These are phyloP conservation scores for Okapia johnstoni DNA, from an alignment of 2,113 vertebrate genomes.

Conservation along the genomic window DNA sequence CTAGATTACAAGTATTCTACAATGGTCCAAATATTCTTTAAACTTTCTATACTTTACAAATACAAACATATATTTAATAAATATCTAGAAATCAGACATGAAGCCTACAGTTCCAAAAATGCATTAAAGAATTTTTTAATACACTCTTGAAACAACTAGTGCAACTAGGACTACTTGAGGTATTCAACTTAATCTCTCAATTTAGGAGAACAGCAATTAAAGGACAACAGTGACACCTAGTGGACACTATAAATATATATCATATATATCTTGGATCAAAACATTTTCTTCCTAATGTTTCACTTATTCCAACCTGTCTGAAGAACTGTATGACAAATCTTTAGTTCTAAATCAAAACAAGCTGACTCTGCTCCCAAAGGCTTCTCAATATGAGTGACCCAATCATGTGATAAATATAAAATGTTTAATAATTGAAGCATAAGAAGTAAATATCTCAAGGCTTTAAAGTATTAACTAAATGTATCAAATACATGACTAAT, in stretches of 20 bases:
- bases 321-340: background rate
- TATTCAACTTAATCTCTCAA: background rate
- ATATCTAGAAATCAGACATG: slow-evolving; percentile 12
- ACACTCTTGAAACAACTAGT: background rate
- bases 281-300: background rate
- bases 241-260: slow-evolving; percentile 58
- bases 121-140: background rate
- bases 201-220: slow-evolving; percentile 14
- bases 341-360: slow-evolving; percentile 25
- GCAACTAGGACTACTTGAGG: background rate
- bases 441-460: background rate
- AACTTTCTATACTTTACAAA: slow-evolving; percentile 18
- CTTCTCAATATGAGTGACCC: background rate
- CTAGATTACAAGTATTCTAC: slow-evolving; percentile 26
- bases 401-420: slow-evolving; percentile 6
- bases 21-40: slow-evolving; percentile 11
- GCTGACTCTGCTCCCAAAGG: background rate
- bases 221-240: slow-evolving; percentile 81
- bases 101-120: slow-evolving; percentile 14
- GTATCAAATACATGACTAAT: background rate
- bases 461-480: background rate
- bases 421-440: background rate
- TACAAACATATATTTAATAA: background rate
- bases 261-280: background rate
- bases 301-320: accelerated